Evolutionary conservation across 2,113 vertebrate genomes (phyloP).

Genomic region (Acanthisitta chloris): DNA sequence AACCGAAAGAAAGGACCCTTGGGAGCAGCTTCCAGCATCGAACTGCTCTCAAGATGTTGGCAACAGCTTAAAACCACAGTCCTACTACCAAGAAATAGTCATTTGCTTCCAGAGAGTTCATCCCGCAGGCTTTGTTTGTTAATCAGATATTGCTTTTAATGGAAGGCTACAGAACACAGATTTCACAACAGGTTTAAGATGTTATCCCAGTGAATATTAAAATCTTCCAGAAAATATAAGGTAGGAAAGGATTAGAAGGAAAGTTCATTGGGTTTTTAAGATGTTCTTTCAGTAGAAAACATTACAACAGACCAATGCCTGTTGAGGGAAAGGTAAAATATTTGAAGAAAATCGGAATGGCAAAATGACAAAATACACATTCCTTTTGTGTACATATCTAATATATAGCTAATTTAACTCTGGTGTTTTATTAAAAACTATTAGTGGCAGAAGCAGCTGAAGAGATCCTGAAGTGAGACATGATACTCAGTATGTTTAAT

Average conservation of each 20-base stretch:
- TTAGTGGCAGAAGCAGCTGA: neutral
- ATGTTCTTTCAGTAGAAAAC: neutral
- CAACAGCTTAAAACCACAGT: conserved; percentile 23
- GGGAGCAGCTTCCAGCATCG: conserved; percentile 31
- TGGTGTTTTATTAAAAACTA: neutral
- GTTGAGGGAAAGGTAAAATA: neutral
- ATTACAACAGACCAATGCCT: neutral
- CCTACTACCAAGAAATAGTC: conserved; percentile 18
- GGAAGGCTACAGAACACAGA: neutral
- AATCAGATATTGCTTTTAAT: conserved; percentile 27
- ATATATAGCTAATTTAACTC: neutral
- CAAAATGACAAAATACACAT: neutral
- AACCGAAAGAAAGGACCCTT: neutral
- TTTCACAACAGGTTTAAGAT: neutral
- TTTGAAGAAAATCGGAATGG: neutral
- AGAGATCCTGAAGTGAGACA: neutral
- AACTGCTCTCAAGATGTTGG: neutral
- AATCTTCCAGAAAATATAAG: conserved; percentile 2
- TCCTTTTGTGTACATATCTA: neutral
- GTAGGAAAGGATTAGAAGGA: neutral
- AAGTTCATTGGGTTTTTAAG: neutral
- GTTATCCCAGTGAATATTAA: neutral
- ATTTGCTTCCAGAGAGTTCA: conserved; percentile 37
- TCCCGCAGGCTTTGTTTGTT: conserved; percentile 28
- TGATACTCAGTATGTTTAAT: neutral